Conservation (phyloP, 2,797 vertebrate species). For the Nasua narica region DNA sequence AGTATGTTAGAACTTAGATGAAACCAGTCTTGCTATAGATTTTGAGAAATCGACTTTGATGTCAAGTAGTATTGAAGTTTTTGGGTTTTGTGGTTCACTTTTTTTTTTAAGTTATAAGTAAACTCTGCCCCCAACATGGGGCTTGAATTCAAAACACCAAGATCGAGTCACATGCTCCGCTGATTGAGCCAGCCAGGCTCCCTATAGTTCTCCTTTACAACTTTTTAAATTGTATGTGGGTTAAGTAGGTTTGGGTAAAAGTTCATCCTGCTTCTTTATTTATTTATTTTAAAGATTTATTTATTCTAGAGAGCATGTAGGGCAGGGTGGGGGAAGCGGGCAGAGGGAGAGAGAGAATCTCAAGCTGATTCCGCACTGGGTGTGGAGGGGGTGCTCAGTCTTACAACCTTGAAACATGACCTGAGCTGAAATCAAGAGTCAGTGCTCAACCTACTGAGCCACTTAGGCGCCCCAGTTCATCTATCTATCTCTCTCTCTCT, state of each 20-base stretch:
- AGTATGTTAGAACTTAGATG: not conserved
- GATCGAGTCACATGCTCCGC: not conserved
- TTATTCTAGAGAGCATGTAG: not conserved
- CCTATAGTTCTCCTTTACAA: not conserved
- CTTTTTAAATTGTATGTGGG: not conserved
- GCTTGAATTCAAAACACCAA: not conserved
- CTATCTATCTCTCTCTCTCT: too few species aligned
- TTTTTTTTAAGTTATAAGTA: not conserved
- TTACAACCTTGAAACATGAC: not conserved
- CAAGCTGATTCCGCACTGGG: not conserved
- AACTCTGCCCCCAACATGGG: not conserved
- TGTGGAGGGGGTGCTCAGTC: not conserved
- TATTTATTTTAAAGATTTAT: not conserved
- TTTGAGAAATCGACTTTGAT: not conserved
- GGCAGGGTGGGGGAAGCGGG: not conserved
- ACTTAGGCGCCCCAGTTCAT: too few species aligned
- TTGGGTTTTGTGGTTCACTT: not conserved
- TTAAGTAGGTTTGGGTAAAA: not conserved
- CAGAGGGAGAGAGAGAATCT: not conserved
- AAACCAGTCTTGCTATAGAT: not conserved
- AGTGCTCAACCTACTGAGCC: too few species aligned
- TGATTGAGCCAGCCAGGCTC: not conserved
- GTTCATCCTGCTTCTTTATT: constrained; percentile 1
- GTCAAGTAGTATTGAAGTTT: not conserved
- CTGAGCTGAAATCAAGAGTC: not conserved